Percentiles rank a stretch among this genome's conserved stretches.
These are phyloP conservation scores for Laupala kohalensis DNA, from an alignment of 1,140 invertebrate genomes.

Conservation along the genomic window DNA sequence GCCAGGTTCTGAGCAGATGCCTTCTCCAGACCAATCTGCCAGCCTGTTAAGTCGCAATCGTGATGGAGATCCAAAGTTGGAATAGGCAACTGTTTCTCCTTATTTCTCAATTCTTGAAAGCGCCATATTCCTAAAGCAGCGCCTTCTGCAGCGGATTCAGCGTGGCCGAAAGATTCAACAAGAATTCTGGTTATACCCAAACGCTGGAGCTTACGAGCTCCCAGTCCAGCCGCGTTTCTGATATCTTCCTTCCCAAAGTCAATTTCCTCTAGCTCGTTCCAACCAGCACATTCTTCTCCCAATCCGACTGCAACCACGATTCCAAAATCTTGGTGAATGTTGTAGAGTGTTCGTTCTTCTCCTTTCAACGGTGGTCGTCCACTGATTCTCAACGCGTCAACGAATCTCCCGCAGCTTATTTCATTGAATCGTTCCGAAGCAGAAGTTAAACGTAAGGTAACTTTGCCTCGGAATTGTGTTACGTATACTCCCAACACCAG, in stretches of 20 bases:
- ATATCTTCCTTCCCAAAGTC: constrained; percentile 35
- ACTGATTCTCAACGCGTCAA: constrained; percentile 21
- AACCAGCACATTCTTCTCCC: constrained; percentile 29
- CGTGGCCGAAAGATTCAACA: constrained; percentile 37
- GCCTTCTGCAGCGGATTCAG: constrained; percentile 39
- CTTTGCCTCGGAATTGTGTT: neutral
- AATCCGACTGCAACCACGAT: constrained; percentile 33
- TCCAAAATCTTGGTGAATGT: constrained; percentile 27
- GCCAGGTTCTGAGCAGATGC: constrained; percentile 49
- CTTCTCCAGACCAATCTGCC: constrained; percentile 38
- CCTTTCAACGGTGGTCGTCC: constrained; percentile 31
- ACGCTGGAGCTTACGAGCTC: constrained; percentile 27
- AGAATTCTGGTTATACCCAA: constrained; percentile 27
- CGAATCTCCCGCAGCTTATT: neutral
- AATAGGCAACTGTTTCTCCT: constrained; percentile 26
- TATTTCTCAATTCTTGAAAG: constrained; percentile 38
- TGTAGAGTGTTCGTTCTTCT: constrained; percentile 29
- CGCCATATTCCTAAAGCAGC: constrained; percentile 28
- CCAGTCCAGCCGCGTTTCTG: constrained; percentile 32
- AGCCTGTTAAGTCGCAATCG: constrained; percentile 33
- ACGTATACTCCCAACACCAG: neutral
- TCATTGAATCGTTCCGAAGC: neutral
- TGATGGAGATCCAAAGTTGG: constrained; percentile 17
- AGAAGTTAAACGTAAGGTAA: neutral
- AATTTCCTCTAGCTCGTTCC: constrained; percentile 31